A percentile compares a stretch with the other conserved stretches of the same genome.
phyloP scores from a whole-genome alignment of 2,113 vertebrate genomes.

The Holacanthus passer region DNA sequence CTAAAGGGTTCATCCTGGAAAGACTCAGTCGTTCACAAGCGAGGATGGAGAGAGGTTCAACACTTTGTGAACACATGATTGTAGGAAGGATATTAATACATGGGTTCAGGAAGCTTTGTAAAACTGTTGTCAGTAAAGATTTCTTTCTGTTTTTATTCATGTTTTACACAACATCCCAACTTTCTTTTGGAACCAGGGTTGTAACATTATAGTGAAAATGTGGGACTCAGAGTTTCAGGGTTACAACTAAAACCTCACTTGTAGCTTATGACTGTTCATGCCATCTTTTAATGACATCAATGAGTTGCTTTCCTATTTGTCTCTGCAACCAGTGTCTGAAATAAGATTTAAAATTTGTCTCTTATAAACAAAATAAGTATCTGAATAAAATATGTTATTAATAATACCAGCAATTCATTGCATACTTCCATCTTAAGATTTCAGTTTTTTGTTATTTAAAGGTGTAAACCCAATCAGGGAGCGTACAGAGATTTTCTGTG shows the following conservation, averaged over 20 bases:
- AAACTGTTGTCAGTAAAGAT: too few species aligned
- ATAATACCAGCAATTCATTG: slow-evolving; percentile 47
- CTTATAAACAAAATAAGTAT: slow-evolving; percentile 55
- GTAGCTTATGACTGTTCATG: slow-evolving; percentile 40
- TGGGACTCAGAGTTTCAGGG: background rate
- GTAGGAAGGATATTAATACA: too few species aligned
- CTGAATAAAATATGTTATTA: slow-evolving; percentile 49
- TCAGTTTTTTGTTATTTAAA: slow-evolving; percentile 21
- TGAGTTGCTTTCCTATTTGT: slow-evolving; percentile 22
- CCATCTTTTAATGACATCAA: background rate
- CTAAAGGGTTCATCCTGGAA: too few species aligned
- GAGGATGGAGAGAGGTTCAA: too few species aligned
- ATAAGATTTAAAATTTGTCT: slow-evolving; percentile 27
- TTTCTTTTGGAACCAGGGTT: too few species aligned
- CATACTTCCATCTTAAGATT: slow-evolving; percentile 20
- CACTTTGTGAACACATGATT: too few species aligned
- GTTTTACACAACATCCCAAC: too few species aligned
- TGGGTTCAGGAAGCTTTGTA: too few species aligned
- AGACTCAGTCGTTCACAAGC: too few species aligned
- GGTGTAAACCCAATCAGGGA: slow-evolving; percentile 10
- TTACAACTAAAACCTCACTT: slow-evolving; percentile 16
- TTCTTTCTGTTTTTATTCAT: too few species aligned
- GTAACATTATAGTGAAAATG: background rate
- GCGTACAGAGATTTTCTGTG: slow-evolving; percentile 6
- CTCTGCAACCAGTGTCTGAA: slow-evolving; percentile 59